Evolutionary conservation across 2,888 invertebrate species (phyloP).

Genomic region (Argyresthia albistria): DNA sequence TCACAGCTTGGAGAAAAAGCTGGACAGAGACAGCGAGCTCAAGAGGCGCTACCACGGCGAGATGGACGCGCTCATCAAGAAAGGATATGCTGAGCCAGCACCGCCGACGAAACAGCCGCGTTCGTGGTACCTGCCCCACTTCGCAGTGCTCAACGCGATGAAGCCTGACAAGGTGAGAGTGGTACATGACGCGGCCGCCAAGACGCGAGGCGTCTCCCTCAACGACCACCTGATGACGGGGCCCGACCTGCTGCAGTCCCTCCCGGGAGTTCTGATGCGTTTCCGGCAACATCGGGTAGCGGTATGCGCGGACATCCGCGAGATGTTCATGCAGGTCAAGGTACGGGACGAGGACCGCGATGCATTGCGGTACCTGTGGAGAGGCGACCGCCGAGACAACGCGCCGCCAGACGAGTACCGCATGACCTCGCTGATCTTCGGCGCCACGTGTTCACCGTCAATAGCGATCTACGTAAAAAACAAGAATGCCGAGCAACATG

Average conservation of each 20-base stretch:
- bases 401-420: background rate
- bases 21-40: too few relatives aligned
- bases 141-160: conserved; percentile 3
- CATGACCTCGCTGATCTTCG: conserved; percentile 2
- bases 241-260: conserved; percentile 23
- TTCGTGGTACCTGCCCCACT: conserved; percentile 4
- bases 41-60: too few relatives aligned
- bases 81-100: too few relatives aligned
- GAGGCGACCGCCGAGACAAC: background rate
- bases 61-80: too few relatives aligned
- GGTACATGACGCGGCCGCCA: conserved; percentile 27
- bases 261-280: conserved; percentile 9
- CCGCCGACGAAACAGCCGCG: too few relatives aligned
- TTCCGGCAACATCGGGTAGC: conserved; percentile 5
- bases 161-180: conserved; percentile 15
- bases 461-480: background rate
- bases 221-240: conserved; percentile 26
- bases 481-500: background rate
- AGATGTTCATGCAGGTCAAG: conserved; percentile 4
- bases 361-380: conserved; percentile 4
- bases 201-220: conserved; percentile 15
- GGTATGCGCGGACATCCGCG: conserved; percentile 4
- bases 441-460: background rate
- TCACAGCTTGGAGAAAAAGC: too few relatives aligned
- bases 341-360: background rate